These are phyloP conservation scores for Drosophila merina DNA, from an alignment of 2,888 invertebrate genomes.

Conservation along the genomic window DNA sequence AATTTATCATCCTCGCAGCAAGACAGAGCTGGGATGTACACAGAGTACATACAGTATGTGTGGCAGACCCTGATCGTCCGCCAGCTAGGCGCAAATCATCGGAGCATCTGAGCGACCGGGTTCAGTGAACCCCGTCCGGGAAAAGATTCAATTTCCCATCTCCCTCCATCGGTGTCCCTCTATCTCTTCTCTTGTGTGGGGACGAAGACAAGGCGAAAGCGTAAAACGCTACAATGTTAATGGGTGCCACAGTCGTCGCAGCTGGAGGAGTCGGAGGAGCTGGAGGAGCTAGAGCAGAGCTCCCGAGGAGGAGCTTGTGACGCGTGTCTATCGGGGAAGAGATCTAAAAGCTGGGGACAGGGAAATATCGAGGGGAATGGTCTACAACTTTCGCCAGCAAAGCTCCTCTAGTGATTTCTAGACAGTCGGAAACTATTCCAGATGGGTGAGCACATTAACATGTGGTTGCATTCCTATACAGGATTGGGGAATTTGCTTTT, in stretches of 20 bases:
- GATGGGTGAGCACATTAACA: slow-evolving; percentile 11
- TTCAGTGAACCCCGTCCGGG: slow-evolving; percentile 64
- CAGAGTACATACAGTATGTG: slow-evolving; percentile 13
- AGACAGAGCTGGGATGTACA: slow-evolving; percentile 29
- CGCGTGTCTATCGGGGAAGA: slow-evolving; percentile 19
- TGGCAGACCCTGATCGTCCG: slow-evolving; percentile 60
- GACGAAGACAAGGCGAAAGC: slow-evolving; percentile 63
- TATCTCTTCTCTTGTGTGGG: slow-evolving; percentile 26
- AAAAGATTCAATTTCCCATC: slow-evolving; percentile 33
- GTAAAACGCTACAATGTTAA: slow-evolving; percentile 72
- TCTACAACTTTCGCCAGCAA: slow-evolving; percentile 17
- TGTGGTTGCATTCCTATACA: slow-evolving; percentile 3
- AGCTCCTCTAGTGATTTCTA: slow-evolving; percentile 1
- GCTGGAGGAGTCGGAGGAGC: slow-evolving; percentile 6
- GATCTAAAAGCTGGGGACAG: slow-evolving; percentile 2
- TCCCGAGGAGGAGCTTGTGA: slow-evolving; percentile 38
- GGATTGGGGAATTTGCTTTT: neutral
- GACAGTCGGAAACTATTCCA: slow-evolving; percentile 9
- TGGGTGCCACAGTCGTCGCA: slow-evolving; percentile 50
- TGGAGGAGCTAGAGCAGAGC: slow-evolving; percentile 16
- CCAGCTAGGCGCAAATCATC: slow-evolving; percentile 68
- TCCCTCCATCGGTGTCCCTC: slow-evolving; percentile 17
- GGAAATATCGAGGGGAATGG: neutral
- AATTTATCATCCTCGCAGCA: slow-evolving; percentile 71
- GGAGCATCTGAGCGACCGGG: slow-evolving; percentile 64